Evolutionary conservation across 1,140 invertebrate species (phyloP), one percentile per base, ranked within the genome.

Genomic region (Temnothorax longispinosus): DNA sequence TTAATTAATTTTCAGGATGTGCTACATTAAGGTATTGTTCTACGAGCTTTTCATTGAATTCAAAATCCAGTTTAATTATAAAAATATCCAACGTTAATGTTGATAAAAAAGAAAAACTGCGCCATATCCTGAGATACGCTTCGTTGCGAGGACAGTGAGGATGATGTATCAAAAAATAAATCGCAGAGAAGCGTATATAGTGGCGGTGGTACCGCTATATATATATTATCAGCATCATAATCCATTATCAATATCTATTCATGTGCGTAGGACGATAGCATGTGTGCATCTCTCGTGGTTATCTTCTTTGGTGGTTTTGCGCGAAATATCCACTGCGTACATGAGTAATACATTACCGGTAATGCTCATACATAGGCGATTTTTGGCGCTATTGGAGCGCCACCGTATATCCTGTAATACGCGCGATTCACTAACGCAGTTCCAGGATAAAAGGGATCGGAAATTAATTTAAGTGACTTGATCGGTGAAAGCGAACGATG

Each of bases 391-490:
- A 60, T 47, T 84, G 54, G 54, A 74, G 11, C 50, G 54, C 7
- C 13, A 50, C 38, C 35, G 60, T 69, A 41, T 58, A 58, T 38
- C 8, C 44, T 18, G 65, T 56, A 84, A 84, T 75, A 75, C 41
- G 52, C 18, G 52, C 35, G 52, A 60, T 58, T 18, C 64, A 54
- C 47, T 50, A 60, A 41, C 54, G 69, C n/a, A 60, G 78, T 82
- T 84, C 10, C 41, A 56, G 54, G 41, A 74, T 84, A 74, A 84
- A 84, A 74, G 80, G 54, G 67, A 62, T 75, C 41, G 80, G 54
- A 72, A 74, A 84, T 84, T 84, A 84, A 84, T 84, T 84, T 84
- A 84, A 74, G 69, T 75, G 80, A 82, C 41, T 69, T 21, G 67
- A 50, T 62, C 80, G 67, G 15, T 54, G 64, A 71, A 81, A 81